Evolutionary conservation across 2,113 vertebrate genomes (phyloP).

Genomic region (Aegypius monachus): DNA sequence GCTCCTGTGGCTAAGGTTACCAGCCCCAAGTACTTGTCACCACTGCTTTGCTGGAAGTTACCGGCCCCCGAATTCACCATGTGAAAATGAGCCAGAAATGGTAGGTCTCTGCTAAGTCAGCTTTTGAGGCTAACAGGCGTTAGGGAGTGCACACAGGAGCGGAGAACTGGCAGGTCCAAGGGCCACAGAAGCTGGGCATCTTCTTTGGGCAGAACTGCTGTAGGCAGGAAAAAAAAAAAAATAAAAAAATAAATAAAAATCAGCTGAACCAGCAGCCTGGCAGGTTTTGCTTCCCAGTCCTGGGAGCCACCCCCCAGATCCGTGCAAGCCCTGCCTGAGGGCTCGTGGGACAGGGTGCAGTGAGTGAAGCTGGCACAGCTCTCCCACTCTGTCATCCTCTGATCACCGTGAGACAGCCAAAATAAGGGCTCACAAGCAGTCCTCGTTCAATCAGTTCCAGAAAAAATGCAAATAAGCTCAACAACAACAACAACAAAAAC

Average conservation of each 20-base stretch:
- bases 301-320: neutral
- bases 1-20: neutral
- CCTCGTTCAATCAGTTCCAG: constrained; percentile 4
- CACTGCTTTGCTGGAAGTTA: neutral
- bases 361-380: neutral
- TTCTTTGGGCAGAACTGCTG: neutral
- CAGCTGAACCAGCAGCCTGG: neutral
- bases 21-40: neutral
- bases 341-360: neutral
- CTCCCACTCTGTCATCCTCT: neutral
- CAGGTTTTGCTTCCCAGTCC: neutral
- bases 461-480: constrained; percentile 20
- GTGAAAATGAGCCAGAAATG: neutral
- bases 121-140: neutral
- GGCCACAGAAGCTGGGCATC: neutral
- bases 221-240: neutral
- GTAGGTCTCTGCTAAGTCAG: neutral
- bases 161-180: neutral
- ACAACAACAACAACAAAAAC: neutral
- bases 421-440: neutral
- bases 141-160: neutral
- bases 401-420: neutral
- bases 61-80: neutral
- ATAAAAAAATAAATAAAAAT: neutral
- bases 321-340: neutral